Percentiles rank a stretch among this genome's conserved stretches.
Evolutionary conservation across 2,113 vertebrate genomes (phyloP).

Genomic region (Passer domesticus): DNA sequence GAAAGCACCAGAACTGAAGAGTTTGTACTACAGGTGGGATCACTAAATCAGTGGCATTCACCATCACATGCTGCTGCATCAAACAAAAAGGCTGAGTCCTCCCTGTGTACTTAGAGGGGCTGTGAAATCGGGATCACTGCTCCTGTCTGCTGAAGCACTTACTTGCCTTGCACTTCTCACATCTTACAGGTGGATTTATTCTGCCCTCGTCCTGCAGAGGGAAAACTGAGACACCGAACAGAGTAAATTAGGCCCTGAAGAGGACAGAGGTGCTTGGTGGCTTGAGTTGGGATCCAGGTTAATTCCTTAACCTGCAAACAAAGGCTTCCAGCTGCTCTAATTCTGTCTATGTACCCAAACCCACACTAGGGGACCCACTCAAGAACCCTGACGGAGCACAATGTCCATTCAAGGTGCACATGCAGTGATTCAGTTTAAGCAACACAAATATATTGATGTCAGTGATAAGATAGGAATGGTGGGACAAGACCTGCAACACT

Average conservation of each 20-base stretch:
- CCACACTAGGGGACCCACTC: background rate
- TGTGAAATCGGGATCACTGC: background rate
- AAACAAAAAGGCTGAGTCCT: background rate
- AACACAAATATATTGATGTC: rapidly evolving
- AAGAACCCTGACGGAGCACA: background rate
- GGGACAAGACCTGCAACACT: background rate
- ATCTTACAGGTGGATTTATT: background rate
- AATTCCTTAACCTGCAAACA: background rate
- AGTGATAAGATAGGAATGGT: background rate
- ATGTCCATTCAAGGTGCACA: background rate
- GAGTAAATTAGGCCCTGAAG: background rate
- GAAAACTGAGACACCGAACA: background rate
- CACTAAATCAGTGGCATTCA: background rate
- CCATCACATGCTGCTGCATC: background rate
- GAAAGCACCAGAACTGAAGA: background rate
- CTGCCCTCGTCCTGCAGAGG: background rate
- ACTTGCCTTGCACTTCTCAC: background rate
- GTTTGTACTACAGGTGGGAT: background rate
- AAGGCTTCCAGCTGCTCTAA: background rate
- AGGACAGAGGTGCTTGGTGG: background rate
- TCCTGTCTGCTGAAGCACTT: background rate
- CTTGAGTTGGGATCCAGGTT: background rate
- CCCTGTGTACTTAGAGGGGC: background rate
- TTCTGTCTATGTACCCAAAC: background rate
- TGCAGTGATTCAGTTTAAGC: background rate